These are phyloP conservation scores for Phengaris alcon DNA, from an alignment of 2,888 invertebrate genomes.

Conservation along the genomic window DNA sequence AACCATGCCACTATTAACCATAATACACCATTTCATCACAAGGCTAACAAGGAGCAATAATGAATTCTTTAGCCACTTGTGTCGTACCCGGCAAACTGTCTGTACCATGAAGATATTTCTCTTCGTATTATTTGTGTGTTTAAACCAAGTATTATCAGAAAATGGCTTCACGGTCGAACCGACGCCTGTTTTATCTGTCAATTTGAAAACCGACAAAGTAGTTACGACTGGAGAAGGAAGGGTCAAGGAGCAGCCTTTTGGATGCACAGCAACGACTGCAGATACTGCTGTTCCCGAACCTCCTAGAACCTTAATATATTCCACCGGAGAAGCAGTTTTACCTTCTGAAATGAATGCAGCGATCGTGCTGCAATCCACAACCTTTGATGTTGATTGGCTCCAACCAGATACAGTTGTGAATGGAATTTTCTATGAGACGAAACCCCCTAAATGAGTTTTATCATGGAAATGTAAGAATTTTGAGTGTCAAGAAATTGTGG, in stretches of 20 bases:
- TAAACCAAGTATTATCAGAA: neutral
- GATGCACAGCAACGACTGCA: neutral
- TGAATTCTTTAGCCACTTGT: constrained; percentile 10
- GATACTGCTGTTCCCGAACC: neutral
- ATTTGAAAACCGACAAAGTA: neutral
- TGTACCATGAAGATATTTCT: constrained; percentile 3
- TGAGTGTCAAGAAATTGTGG: no score
- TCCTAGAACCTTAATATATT: neutral
- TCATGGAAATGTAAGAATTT: no score
- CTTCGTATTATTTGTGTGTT: neutral
- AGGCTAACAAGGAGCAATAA: constrained; percentile 10
- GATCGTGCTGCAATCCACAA: neutral
- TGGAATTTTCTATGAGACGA: neutral
- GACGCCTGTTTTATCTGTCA: neutral
- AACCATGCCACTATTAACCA: constrained; percentile 10
- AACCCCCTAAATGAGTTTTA: neutral
- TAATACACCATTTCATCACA: constrained; percentile 6
- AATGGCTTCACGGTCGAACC: neutral
- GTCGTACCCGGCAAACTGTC: constrained; percentile 9
- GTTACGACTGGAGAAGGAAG: neutral
- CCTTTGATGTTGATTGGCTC: constrained; percentile 1
- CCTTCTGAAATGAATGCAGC: neutral
- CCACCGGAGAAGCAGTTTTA: neutral
- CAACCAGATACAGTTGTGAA: neutral
- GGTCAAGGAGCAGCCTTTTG: neutral